These are phyloP conservation scores for Tanypteryx hageni DNA, from an alignment of 2,888 invertebrate genomes.

Conservation along the genomic window DNA sequence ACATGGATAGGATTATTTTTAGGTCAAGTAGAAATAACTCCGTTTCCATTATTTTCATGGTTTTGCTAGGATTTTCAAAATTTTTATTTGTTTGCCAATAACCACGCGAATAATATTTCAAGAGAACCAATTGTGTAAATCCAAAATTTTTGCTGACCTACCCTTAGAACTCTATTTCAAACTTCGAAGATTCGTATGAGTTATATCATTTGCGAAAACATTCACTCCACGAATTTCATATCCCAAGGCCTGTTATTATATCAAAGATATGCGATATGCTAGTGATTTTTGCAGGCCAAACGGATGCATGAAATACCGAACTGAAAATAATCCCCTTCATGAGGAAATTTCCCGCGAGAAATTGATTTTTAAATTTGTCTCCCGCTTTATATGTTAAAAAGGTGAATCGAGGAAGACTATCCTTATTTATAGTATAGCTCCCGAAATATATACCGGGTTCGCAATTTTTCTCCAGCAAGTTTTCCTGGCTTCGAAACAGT, in stretches of 20 bases:
- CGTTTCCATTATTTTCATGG: no score
- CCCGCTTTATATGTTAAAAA: background rate
- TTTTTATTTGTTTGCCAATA: no score
- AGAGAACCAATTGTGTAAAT: no score
- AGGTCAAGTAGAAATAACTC: no score
- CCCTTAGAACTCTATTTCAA: background rate
- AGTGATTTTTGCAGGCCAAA: background rate
- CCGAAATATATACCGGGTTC: background rate
- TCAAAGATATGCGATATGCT: background rate
- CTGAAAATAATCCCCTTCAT: background rate
- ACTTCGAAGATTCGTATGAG: background rate
- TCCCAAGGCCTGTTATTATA: background rate
- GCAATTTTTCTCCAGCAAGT: constrained; percentile 39
- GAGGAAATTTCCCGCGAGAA: background rate
- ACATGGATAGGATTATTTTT: no score
- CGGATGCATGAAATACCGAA: background rate
- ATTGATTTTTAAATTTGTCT: background rate
- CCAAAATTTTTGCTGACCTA: no score
- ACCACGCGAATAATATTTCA: no score
- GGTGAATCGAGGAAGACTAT: background rate
- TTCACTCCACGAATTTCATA: background rate
- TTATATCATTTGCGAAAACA: background rate
- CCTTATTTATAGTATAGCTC: background rate
- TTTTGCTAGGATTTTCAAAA: no score
- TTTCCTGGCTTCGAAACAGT: background rate